phyloP scores from a whole-genome alignment of 53 echinoderm and acorn worm genomes.

The Holothuria scabra region DNA sequence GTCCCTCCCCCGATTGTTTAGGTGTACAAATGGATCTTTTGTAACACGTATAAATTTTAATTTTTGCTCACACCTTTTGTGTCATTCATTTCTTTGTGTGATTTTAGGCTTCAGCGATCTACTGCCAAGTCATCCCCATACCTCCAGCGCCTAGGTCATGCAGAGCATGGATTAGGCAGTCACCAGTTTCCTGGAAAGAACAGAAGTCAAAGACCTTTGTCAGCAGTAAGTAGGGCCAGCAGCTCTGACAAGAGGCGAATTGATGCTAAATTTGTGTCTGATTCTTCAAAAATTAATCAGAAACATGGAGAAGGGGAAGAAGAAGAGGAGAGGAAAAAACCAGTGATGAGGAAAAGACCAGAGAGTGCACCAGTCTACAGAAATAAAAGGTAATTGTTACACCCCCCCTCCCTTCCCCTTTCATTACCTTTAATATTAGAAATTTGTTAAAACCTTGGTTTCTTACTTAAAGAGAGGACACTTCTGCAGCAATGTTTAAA shows the following conservation, averaged over 20 bases:
- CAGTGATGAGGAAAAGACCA: constrained; percentile 63
- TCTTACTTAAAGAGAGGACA: too few relatives aligned
- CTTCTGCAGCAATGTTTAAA: too few relatives aligned
- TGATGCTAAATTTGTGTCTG: constrained; percentile 75
- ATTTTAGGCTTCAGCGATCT: constrained; percentile 50
- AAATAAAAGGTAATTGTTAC: constrained; percentile 65
- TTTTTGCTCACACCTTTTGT: too few relatives aligned
- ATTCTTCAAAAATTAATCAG: constrained; percentile 22
- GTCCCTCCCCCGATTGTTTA: too few relatives aligned
- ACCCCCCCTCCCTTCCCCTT: too few relatives aligned
- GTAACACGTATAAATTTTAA: too few relatives aligned
- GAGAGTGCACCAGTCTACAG: constrained; percentile 87
- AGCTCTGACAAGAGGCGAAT: constrained; percentile 72
- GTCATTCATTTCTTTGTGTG: too few relatives aligned
- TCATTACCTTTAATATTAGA: too few relatives aligned
- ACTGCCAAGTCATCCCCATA: constrained; percentile 80
- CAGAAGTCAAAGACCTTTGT: constrained; percentile 9
- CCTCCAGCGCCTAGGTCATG: constrained; percentile 72
- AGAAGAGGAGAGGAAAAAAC: constrained; percentile 49
- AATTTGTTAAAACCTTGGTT: too few relatives aligned
- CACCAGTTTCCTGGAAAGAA: neutral
- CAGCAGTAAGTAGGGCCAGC: constrained; percentile 46
- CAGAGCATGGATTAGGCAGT: constrained; percentile 38
- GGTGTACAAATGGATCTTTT: too few relatives aligned
- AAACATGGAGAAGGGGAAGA: constrained; percentile 22